Conservation (phyloP, 2,113 vertebrate genomes). For the Apodemus sylvaticus region DNA sequence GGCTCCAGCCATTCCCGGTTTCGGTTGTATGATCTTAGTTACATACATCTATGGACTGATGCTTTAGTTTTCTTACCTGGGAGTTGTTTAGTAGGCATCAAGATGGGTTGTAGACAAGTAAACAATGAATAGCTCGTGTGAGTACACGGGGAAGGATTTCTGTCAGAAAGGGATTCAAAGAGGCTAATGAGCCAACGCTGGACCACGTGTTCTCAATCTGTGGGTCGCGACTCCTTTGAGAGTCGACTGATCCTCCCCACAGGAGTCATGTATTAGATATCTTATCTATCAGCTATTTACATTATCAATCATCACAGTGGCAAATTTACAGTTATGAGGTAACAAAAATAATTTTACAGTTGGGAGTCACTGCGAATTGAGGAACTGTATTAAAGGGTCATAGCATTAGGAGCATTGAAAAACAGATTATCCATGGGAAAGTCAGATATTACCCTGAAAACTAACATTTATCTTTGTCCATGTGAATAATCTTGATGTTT, state of each 20-base stretch:
- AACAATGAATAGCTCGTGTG: background rate
- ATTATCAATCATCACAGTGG: background rate
- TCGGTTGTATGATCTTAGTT: background rate
- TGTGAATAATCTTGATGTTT: background rate
- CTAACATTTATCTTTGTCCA: background rate
- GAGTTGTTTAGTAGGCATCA: background rate
- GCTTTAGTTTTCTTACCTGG: conserved; percentile 25
- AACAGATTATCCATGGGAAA: background rate
- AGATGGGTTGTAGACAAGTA: background rate
- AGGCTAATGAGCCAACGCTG: background rate
- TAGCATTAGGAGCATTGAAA: too few species aligned
- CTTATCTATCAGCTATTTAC: background rate
- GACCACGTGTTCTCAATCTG: background rate
- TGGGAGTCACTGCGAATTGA: background rate
- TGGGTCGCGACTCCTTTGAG: background rate
- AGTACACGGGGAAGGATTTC: background rate
- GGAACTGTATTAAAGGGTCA: background rate
- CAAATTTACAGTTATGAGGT: background rate
- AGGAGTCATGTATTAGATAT: background rate
- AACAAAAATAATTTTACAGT: background rate
- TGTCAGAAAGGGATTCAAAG: background rate
- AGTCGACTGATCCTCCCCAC: background rate
- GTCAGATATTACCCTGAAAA: conserved; percentile 1
- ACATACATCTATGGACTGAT: background rate
- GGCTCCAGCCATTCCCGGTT: background rate